Conservation (phyloP, 2,888 invertebrate species). For the Agrilus mali region DNA sequence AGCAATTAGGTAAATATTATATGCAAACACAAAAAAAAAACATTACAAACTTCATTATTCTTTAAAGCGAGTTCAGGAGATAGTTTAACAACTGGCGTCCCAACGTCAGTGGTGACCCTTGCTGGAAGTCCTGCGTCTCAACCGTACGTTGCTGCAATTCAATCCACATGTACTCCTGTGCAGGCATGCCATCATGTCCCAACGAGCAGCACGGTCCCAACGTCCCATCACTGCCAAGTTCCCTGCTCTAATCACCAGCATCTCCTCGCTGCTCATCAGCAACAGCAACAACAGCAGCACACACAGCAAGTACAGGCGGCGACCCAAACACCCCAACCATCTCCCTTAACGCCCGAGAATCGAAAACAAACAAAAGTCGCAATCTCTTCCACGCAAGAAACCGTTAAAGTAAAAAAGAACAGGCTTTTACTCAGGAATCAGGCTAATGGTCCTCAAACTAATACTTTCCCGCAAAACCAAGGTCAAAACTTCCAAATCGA, state of each 20-base stretch:
- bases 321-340: constrained; percentile 45
- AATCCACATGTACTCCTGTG: constrained; percentile 17
- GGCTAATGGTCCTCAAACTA: constrained; percentile 31
- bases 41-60: background rate
- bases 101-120: constrained; percentile 22
- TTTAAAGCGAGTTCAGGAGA: constrained; percentile 24
- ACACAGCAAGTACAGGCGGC: constrained; percentile 48
- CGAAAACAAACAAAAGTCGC: constrained; percentile 23
- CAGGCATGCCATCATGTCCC: constrained; percentile 22
- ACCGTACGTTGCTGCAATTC: constrained; percentile 20
- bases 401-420: constrained; percentile 33
- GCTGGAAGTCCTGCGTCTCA: constrained; percentile 15
- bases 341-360: constrained; percentile 24
- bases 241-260: constrained; percentile 25
- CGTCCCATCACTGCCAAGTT: constrained; percentile 23
- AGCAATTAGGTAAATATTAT: constrained; percentile 24
- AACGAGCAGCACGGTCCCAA: constrained; percentile 15
- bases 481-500: constrained; percentile 38
- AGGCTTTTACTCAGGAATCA: constrained; percentile 33
- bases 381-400: constrained; percentile 15
- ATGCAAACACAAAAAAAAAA: background rate
- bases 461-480: constrained; percentile 34
- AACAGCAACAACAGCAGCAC: constrained; percentile 17
- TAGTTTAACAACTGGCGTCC: constrained; percentile 24
- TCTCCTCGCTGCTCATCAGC: constrained; percentile 17